Evolutionary conservation across 2,888 invertebrate genomes (phyloP).

Genomic region (Euzetes globulus): DNA sequence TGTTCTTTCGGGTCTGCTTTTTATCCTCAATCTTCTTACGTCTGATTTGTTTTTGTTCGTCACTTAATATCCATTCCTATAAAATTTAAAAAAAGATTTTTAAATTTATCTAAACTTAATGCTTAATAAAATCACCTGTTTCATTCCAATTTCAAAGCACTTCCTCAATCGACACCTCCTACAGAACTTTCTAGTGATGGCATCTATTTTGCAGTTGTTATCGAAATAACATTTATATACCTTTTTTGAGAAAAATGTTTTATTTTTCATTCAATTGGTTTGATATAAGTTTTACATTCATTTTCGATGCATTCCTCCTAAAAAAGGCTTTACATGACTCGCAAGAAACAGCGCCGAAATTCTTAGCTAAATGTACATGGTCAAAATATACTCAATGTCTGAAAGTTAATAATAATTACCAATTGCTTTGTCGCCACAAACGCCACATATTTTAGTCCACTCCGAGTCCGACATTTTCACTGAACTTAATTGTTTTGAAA

Average conservation of each 20-base stretch:
- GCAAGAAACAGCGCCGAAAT: slow-evolving; percentile 90
- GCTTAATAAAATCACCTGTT: slow-evolving; percentile 53
- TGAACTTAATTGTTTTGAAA: not conserved
- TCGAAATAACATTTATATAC: slow-evolving; percentile 88
- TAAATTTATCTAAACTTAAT: not conserved
- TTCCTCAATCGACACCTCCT: slow-evolving; percentile 91
- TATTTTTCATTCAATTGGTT: no score
- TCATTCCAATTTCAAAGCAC: slow-evolving; percentile 90
- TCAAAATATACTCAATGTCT: not conserved
- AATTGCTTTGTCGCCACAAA: slow-evolving; percentile 6
- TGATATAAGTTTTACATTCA: slow-evolving; percentile 55
- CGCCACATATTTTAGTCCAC: not conserved
- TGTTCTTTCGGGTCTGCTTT: not conserved
- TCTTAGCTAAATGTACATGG: slow-evolving; percentile 62
- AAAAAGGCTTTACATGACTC: slow-evolving; percentile 98
- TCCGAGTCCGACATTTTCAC: not conserved
- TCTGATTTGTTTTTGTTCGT: slow-evolving; percentile 80
- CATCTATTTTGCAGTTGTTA: slow-evolving; percentile 80
- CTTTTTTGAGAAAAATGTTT: slow-evolving; percentile 45
- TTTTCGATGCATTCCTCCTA: slow-evolving; percentile 79
- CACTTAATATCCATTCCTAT: slow-evolving; percentile 86
- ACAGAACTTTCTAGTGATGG: slow-evolving; percentile 86
- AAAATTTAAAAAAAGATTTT: not conserved
- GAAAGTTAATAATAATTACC: not conserved
- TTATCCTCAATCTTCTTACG: slow-evolving; percentile 65